These are phyloP conservation scores for Agrilus mali DNA, from an alignment of 2,888 invertebrate genomes.

Conservation along the genomic window DNA sequence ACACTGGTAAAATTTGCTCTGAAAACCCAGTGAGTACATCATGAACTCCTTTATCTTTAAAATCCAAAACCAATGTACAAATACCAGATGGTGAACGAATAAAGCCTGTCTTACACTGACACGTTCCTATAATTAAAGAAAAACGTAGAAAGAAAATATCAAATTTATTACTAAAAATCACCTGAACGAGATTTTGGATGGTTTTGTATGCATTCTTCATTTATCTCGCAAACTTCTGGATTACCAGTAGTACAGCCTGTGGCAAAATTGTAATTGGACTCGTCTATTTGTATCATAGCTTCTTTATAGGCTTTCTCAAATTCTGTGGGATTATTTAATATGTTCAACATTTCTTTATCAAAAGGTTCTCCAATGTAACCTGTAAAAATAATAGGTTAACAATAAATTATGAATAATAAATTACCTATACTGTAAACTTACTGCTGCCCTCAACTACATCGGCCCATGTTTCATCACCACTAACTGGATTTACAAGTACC, in stretches of 20 bases:
- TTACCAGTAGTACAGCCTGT: slow-evolving; percentile 46
- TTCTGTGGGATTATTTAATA: slow-evolving; percentile 5
- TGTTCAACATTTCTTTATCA: slow-evolving; percentile 7
- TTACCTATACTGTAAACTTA: not conserved
- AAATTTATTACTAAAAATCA: not conserved
- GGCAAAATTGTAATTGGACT: slow-evolving; percentile 20
- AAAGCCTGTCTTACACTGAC: slow-evolving; percentile 57
- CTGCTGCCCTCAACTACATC: slow-evolving; percentile 26
- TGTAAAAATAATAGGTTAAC: no score
- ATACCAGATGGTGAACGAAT: slow-evolving; percentile 32
- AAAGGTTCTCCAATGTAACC: slow-evolving; percentile 2
- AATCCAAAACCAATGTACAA: slow-evolving; percentile 26
- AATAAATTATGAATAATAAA: not conserved
- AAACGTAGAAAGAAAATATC: slow-evolving; percentile 9
- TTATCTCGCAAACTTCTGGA: slow-evolving; percentile 46
- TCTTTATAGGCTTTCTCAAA: slow-evolving; percentile 7
- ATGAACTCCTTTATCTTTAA: slow-evolving; percentile 23
- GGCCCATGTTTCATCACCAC: slow-evolving; percentile 40
- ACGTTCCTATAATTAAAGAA: slow-evolving; percentile 43
- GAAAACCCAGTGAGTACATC: slow-evolving; percentile 18
- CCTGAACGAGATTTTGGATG: slow-evolving; percentile 41
- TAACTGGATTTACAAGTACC: slow-evolving; percentile 63
- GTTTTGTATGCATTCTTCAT: slow-evolving; percentile 55
- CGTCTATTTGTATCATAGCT: slow-evolving; percentile 9
- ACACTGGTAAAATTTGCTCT: slow-evolving; percentile 18